A percentile compares a stretch with the other conserved stretches of the same genome.
Evolutionary conservation across 2,113 vertebrate species (phyloP).

Genomic region (Forbesichthys papilliferus): DNA sequence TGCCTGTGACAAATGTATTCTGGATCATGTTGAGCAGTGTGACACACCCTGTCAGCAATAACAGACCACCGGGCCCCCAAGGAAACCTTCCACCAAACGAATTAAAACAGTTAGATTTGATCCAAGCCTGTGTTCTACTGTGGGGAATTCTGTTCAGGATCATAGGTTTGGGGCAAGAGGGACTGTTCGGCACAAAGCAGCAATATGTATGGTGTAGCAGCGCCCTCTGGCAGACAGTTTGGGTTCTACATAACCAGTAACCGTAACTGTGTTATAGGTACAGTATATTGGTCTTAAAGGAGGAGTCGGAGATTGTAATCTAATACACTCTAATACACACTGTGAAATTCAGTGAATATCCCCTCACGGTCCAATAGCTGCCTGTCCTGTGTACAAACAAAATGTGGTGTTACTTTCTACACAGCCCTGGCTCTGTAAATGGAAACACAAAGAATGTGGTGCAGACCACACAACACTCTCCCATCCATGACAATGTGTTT

Average conservation of each 20-base stretch:
- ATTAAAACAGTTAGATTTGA: slow-evolving; percentile 8
- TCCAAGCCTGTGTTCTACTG: slow-evolving; percentile 18
- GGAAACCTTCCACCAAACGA: slow-evolving; percentile 28
- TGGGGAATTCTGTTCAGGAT: neutral
- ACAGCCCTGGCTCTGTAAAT: no score
- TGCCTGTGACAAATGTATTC: slow-evolving; percentile 18
- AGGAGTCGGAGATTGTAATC: no score
- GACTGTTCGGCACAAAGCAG: neutral
- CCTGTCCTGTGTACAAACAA: no score
- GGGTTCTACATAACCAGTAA: slow-evolving; percentile 24
- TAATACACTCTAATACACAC: no score
- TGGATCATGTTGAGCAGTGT: slow-evolving; percentile 16
- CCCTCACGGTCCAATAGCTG: no score
- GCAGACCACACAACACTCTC: no score
- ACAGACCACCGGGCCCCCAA: slow-evolving; percentile 6
- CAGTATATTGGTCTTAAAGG: neutral
- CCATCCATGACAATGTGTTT: no score
- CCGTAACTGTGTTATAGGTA: neutral
- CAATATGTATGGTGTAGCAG: slow-evolving; percentile 14
- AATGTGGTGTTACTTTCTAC: no score
- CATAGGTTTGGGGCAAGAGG: neutral
- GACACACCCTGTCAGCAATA: slow-evolving; percentile 1
- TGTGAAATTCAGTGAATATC: no score
- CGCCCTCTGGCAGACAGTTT: slow-evolving; percentile 42
- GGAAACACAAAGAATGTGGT: no score